Evolutionary conservation across 2,113 vertebrate genomes (phyloP), one percentile per base, ranked within the genome.

Genomic region (Pygoscelis adeliae): DNA sequence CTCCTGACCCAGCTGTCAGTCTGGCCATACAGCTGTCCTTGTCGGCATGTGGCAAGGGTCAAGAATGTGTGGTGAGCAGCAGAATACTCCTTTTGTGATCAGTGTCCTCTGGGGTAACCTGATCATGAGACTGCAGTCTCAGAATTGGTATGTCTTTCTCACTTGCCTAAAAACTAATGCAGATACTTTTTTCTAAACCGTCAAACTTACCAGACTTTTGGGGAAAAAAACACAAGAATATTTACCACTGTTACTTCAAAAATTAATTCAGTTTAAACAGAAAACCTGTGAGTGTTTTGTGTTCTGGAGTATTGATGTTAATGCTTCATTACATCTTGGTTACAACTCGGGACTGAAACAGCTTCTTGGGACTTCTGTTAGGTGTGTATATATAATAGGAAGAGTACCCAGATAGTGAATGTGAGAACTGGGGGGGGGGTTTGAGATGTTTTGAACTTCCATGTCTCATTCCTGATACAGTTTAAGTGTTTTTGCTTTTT

Each of bases 361-460:
- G 34, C 34, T 79, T 58, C 29, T 46, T 56, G 17, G 62, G 52
- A 40, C 46, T 42, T 79, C 29, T 40, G 9, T 9, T 26, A 15
- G 25, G 3, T n/a, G 50, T 61, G 23, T 23, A 1, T 32, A 1
- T 27, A 0, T 26, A 6, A 6, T 30, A 22, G 38, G 23, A 55
- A 47, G n/a, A 3, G 8, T 9, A 27, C 40, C 27, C 46, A 56
- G 61, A 7, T 6, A 18, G 34, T 23, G 15, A 25, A 21, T 5
- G 5, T 52, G 59, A 50, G 40, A 66, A 6, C 26, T 36, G 18
- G 21, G 56, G 11, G 13, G 13, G 2, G 7, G 1, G 34, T 70
- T 58, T 30, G 53, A 30, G 42, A 90, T 8, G 12, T 83, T 94
- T 44, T 78, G 25, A 67, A 17, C 50, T 44, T 79, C 18, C 10